A percentile compares a stretch with the other conserved stretches of the same genome.
phyloP scores from a whole-genome alignment of 2,113 vertebrate genomes.

The Delphinus delphis region DNA sequence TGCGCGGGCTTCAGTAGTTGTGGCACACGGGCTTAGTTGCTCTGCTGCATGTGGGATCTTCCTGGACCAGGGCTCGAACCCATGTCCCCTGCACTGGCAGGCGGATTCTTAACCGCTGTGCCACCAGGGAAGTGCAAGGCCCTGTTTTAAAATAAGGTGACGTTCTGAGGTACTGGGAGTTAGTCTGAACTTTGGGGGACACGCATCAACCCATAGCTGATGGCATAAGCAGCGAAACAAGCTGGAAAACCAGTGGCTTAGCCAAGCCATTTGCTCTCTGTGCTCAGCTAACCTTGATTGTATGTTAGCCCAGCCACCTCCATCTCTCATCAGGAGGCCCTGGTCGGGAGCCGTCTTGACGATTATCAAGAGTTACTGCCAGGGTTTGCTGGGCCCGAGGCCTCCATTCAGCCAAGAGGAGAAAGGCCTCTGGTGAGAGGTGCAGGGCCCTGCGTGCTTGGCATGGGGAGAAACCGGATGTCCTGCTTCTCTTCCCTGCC shows the following conservation, averaged over 20 bases:
- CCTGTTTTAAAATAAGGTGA: neutral
- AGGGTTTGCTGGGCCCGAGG: neutral
- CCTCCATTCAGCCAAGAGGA: neutral
- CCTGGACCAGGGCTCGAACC: no score
- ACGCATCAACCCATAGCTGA: neutral
- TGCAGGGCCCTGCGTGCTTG: neutral
- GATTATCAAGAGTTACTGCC: neutral
- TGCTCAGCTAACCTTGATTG: neutral
- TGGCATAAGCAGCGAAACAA: neutral
- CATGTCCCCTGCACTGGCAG: no score
- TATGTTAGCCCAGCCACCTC: neutral
- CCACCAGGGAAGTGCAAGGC: no score
- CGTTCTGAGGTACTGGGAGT: neutral
- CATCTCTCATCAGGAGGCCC: neutral
- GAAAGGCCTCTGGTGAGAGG: neutral
- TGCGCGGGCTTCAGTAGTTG: no score
- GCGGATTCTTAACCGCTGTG: no score
- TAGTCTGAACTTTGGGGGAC: neutral
- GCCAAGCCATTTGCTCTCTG: neutral
- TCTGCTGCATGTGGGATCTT: no score
- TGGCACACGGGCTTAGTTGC: no score
- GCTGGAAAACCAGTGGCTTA: neutral
- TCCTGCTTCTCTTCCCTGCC: neutral
- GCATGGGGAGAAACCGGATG: fast-evolving
- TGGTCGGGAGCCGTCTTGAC: neutral